Conservation (phyloP, 2,797 vertebrate species). For the Enteromius afrohamiltoni region DNA sequence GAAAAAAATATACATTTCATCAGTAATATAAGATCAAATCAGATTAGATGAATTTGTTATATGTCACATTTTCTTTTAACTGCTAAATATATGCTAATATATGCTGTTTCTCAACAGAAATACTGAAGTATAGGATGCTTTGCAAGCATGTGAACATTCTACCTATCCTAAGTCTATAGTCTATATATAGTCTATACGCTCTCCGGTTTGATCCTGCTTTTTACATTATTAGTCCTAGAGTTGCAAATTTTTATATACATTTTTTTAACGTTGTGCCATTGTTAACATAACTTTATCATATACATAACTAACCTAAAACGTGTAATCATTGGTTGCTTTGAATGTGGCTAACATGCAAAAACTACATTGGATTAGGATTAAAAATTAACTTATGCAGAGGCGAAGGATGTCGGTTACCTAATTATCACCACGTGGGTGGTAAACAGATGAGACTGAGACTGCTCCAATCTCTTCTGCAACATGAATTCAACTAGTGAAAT, state of each 20-base stretch:
- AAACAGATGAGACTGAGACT: background rate
- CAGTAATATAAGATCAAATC: too few relatives aligned
- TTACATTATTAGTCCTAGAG: background rate
- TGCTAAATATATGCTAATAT: too few relatives aligned
- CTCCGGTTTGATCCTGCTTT: too few relatives aligned
- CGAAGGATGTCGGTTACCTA: background rate
- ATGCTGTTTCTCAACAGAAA: too few relatives aligned
- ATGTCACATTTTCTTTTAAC: too few relatives aligned
- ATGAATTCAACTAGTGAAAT: background rate
- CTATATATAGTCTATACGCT: too few relatives aligned
- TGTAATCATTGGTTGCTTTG: background rate
- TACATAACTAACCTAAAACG: background rate
- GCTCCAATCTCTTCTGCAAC: background rate
- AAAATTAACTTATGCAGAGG: background rate
- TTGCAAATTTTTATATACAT: background rate
- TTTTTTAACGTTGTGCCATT: background rate
- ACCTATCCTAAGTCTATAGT: too few relatives aligned
- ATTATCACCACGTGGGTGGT: slow-evolving; percentile 3
- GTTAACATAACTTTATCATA: background rate
- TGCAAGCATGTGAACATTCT: too few relatives aligned
- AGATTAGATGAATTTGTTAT: too few relatives aligned
- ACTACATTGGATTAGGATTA: background rate
- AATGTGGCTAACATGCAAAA: slow-evolving; percentile 3
- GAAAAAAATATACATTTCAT: too few relatives aligned
- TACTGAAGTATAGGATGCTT: too few relatives aligned